Percentiles rank a stretch among this genome's conserved stretches.
phyloP scores from a whole-genome alignment of 2,888 invertebrate genomes.

The Mimumesa dahlbomi region DNA sequence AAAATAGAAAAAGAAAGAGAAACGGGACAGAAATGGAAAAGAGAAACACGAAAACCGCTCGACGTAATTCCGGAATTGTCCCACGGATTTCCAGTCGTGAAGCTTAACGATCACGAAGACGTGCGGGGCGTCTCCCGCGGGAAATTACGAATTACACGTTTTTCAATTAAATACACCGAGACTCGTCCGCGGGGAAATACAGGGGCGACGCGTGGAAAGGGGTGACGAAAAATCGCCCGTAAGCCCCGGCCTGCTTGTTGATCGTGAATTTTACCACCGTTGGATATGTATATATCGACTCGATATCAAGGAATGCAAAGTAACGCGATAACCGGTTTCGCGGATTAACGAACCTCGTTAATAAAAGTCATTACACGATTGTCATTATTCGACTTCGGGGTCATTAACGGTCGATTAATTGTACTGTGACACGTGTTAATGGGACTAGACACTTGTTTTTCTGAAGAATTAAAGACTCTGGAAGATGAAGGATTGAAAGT shows the following conservation, averaged over 20 bases:
- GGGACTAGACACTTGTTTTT: too few relatives aligned
- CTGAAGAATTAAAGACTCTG: too few relatives aligned
- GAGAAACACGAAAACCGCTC: background rate
- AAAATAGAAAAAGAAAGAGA: background rate
- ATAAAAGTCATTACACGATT: background rate
- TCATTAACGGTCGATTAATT: too few relatives aligned
- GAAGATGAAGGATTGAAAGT: too few relatives aligned
- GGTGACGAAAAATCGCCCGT: constrained; percentile 28
- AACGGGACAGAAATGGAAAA: background rate
- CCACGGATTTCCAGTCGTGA: constrained; percentile 32
- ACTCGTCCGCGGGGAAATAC: constrained; percentile 51
- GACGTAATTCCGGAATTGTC: constrained; percentile 35
- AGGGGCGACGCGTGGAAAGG: constrained; percentile 1
- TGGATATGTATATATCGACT: background rate
- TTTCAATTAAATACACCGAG: constrained; percentile 62
- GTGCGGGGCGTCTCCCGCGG: constrained; percentile 40
- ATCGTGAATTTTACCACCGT: constrained; percentile 9
- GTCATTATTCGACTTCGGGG: constrained; percentile 12
- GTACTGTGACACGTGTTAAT: too few relatives aligned
- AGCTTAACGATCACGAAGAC: constrained; percentile 37
- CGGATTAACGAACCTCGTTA: background rate
- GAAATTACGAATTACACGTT: constrained; percentile 69
- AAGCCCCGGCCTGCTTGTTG: background rate
- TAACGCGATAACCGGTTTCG: background rate
- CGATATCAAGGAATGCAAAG: background rate